These are phyloP conservation scores for Tolmerus cingulatus DNA, from an alignment of 2,888 invertebrate species.

Conservation along the genomic window DNA sequence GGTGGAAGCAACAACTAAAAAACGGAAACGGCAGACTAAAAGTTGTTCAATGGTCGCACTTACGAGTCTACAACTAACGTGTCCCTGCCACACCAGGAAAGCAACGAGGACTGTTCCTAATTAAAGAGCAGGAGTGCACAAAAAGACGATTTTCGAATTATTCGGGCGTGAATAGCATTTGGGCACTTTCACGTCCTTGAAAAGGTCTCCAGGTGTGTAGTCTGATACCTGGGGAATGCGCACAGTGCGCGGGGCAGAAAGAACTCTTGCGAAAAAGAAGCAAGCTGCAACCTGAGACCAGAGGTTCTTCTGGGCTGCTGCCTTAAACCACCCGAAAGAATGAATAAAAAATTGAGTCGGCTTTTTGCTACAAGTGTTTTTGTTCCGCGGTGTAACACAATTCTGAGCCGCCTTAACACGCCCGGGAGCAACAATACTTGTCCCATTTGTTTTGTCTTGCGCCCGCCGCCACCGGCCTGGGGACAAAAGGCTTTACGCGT, in stretches of 20 bases:
- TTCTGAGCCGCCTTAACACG: not conserved
- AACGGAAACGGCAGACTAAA: not conserved
- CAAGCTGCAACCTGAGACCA: slow-evolving; percentile 1
- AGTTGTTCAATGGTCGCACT: not conserved
- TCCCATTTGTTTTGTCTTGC: not conserved
- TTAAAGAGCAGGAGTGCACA: not conserved
- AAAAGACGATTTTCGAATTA: not conserved
- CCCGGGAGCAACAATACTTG: not conserved
- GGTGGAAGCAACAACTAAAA: not conserved
- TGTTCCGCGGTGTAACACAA: not conserved
- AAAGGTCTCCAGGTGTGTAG: slow-evolving; percentile 28
- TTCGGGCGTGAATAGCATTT: not conserved
- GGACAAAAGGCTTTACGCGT: not conserved
- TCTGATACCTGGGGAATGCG: not conserved
- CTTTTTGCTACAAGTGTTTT: not conserved
- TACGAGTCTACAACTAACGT: not conserved
- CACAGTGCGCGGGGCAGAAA: not conserved
- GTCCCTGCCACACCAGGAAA: not conserved
- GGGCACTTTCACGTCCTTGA: slow-evolving; percentile 18
- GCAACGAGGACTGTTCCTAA: not conserved
- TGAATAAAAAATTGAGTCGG: not conserved
- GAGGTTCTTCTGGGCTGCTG: slow-evolving; percentile 11
- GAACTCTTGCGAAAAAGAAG: not conserved
- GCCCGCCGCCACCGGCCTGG: not conserved
- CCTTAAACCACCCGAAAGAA: not conserved